Conservation (phyloP, 2,113 vertebrate species). For the zebrafish (Danio rerio) region GRCz12tu NC_133188.1:44852501-44853000, state of each 20-base stretch:
- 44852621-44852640: background rate
- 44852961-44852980: constrained; percentile 20
- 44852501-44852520: no score
- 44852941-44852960: background rate
- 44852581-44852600: background rate
- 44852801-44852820: constrained; percentile 5
- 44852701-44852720: constrained; percentile 46
- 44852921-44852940: constrained; percentile 19
- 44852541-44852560: no score
- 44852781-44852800: constrained; percentile 28
- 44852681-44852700: constrained; percentile 18
- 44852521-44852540: no score
- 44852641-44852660: background rate
- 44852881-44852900: constrained; percentile 42
- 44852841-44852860: constrained; percentile 26
- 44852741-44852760: constrained; percentile 39
- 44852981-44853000: background rate
- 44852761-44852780: constrained; percentile 8
- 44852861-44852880: constrained; percentile 6
- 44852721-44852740: constrained; percentile 17
- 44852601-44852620: background rate
- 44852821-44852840: constrained; percentile 25
- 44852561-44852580: no score
- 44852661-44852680: constrained; percentile 2
- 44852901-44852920: constrained; percentile 6